Evolutionary conservation across 1,140 invertebrate species (phyloP).

Genomic region (Campodea augens): DNA sequence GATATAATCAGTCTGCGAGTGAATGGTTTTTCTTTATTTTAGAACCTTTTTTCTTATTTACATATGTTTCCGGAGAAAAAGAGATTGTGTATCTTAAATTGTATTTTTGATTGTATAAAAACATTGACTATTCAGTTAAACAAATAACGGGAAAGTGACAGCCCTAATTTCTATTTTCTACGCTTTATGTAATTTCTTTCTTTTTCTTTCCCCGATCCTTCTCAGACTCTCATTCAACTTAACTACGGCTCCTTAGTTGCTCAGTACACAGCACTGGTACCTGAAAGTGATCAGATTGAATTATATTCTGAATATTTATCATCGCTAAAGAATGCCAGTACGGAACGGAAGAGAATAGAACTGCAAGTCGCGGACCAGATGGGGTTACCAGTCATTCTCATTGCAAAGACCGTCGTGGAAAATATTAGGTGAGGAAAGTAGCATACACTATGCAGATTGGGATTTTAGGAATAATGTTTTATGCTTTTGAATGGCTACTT

Average conservation of each 20-base stretch:
- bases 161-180: no score
- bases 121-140: no score
- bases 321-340: constrained; percentile 42
- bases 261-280: constrained; percentile 60
- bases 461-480: no score
- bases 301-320: constrained; percentile 65
- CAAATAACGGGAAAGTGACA: no score
- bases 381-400: constrained; percentile 60
- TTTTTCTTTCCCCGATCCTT: no score
- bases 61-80: no score
- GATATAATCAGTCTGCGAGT: no score
- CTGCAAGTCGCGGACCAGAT: constrained; percentile 44
- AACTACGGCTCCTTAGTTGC: constrained; percentile 60
- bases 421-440: constrained; percentile 32
- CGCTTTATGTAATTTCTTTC: constrained; percentile 7
- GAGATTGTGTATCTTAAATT: no score
- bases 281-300: constrained; percentile 42
- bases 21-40: no score
- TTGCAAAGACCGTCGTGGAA: constrained; percentile 65
- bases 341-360: constrained; percentile 36
- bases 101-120: no score
- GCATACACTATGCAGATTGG: not conserved
- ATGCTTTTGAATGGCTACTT: no score
- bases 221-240: constrained; percentile 45
- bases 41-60: no score